Evolutionary conservation across 2,113 vertebrate species (phyloP).

Genomic region (Misgurnus mizolepis): DNA sequence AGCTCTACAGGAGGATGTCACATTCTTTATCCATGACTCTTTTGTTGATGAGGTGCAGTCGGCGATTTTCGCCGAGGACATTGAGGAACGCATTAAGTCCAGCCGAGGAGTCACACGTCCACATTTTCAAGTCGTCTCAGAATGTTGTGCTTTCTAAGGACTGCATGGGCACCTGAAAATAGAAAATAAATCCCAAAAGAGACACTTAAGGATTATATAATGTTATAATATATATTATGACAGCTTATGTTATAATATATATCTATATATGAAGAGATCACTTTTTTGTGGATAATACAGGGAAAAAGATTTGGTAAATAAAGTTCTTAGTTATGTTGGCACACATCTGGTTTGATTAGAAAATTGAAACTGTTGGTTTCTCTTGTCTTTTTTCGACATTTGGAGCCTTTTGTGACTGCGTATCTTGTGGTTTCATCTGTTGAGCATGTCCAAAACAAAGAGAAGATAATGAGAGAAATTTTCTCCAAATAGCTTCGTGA

Average conservation of each 20-base stretch:
- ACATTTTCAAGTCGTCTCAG: conserved; percentile 87
- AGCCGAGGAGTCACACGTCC: conserved; percentile 68
- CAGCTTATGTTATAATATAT: conserved; percentile 35
- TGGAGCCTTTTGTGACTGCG: conserved; percentile 14
- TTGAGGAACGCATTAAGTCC: conserved; percentile 57
- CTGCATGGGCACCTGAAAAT: conserved; percentile 89
- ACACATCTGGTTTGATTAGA: conserved; percentile 81
- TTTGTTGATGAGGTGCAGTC: conserved; percentile 87
- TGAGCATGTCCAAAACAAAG: not conserved
- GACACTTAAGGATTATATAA: conserved; percentile 82
- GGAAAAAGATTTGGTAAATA: conserved; percentile 85
- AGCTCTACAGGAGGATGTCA: conserved; percentile 83
- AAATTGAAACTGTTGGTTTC: conserved; percentile 63
- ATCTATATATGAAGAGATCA: conserved; percentile 26
- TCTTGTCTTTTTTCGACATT: conserved; percentile 15
- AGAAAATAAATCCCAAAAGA: conserved; percentile 78
- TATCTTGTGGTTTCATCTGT: not conserved
- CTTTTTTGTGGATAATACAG: conserved; percentile 85
- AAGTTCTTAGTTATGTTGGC: conserved; percentile 88
- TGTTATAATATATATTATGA: conserved; percentile 72
- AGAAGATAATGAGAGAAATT: conserved; percentile 14
- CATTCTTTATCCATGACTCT: conserved; percentile 79
- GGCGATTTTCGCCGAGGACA: conserved; percentile 64
- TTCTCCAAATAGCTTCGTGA: conserved; percentile 18
- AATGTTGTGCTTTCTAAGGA: conserved; percentile 88